Base-by-base conservation (phyloP, 2,797 vertebrate genomes). In the Tamandua tetradactyla region DNA sequence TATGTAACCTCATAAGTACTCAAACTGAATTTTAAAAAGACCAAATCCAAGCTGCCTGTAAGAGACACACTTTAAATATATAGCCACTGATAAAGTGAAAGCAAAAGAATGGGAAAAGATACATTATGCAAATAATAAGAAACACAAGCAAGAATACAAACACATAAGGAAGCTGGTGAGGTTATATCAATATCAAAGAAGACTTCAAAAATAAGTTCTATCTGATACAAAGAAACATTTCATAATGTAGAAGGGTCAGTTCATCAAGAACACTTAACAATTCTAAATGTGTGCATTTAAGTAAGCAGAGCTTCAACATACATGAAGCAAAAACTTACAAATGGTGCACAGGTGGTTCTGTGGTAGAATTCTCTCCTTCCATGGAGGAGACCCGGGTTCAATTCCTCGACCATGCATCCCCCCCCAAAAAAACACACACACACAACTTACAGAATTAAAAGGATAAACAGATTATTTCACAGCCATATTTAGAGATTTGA, bases 131-230 rank as follows among this genome's bases (percentile, higher is more conserved):
- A 40, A 55, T n/a, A 44, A 32, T 59, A 74, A 69, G 61, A 79
- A 93, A 42, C 69, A 71, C 14, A 93, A 76, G 83, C 8, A 76
- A 79, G 40, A 84, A 40, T 64, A 74, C 47, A 42, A 95, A 92
- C 61, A 86, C 52, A 80, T 13, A 74, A 72, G 49, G 93, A 75
- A 57, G 42, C 85, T 25, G 37, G 35, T 22, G 22, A 71, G 52
- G 18, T 47, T 52, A 76, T 72, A 75, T 42, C 87, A 81, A 15
- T 18, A 59, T 78, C n/a, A 94, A 79, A 68, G 42, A 32, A 89
- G 64, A 18, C 11, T 72, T 88, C 18, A 57, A 44, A n/a, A n/a
- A 81, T 81, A 79, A 68, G 27, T 49, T 76, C 57, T 37, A 14
- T 5, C n/a, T 37, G 59, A 42, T 62, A 42, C 13, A 62, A 83